Evolutionary conservation across 2,113 vertebrate species (phyloP).

Genomic region (Toxotes chatareus): DNA sequence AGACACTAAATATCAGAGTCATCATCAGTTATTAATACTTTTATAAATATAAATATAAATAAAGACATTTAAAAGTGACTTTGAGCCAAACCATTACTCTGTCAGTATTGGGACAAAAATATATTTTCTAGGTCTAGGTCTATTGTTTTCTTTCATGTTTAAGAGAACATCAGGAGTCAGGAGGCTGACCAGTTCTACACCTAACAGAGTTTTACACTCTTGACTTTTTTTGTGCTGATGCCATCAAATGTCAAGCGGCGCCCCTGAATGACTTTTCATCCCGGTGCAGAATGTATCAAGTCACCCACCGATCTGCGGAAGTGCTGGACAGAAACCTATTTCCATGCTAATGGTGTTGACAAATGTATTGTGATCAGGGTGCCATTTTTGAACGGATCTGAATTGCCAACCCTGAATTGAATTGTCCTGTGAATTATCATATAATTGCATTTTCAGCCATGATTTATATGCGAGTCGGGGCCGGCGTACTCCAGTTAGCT

Average conservation of each 20-base stretch:
- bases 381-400: conserved; percentile 73
- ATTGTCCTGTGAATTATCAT: conserved; percentile 80
- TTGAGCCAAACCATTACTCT: neutral
- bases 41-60: neutral
- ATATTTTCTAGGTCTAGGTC: neutral
- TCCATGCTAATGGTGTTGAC: conserved; percentile 86
- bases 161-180: conserved; percentile 22
- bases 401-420: conserved; percentile 78
- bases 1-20: neutral
- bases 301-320: conserved; percentile 56
- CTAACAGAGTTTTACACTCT: conserved; percentile 4
- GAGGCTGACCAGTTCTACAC: conserved; percentile 19
- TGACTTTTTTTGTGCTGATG: conserved; percentile 38
- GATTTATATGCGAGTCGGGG: conserved; percentile 71
- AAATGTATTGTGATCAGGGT: conserved; percentile 76
- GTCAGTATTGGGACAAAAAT: neutral
- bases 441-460: conserved; percentile 80
- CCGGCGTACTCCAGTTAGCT: conserved; percentile 39
- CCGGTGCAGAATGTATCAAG: conserved; percentile 51
- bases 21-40: neutral
- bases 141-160: conserved; percentile 5
- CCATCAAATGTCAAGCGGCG: conserved; percentile 63
- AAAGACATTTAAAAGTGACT: neutral
- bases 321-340: conserved; percentile 78
- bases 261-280: conserved; percentile 57